Base-by-base conservation (phyloP, 2,888 invertebrate genomes). In the Drosophila crucigera region DNA sequence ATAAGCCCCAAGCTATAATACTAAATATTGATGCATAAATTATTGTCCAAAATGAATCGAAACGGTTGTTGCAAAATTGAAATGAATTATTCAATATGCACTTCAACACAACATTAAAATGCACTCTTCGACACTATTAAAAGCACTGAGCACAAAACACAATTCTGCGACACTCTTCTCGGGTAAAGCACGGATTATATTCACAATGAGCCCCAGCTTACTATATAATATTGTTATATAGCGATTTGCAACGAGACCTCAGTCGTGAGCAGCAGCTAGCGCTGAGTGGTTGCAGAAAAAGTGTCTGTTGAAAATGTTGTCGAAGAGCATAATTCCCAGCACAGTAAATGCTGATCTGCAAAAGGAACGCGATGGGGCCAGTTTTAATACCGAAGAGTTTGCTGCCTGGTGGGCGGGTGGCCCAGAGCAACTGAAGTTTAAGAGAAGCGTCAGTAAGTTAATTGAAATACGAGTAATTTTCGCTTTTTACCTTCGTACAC, bases 321-420 rank as follows among this genome's bases (percentile, higher is more conserved):
- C 66, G 0, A 75, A 69, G 11, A 82, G 68, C 58, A 61, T 82
- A 7, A 83, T 91, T 22, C 85, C 91, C 10, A 72, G 80, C 53
- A 92, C 91, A 52, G 93, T 96, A 30, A 97, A 97, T 92, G 92
- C 94, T 11, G 97, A 97, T 94, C 94, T 97, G 76, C 94, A 94
- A 84, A 95, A 94, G 77, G 97, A 97, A 93, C 95, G 97, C 64
- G 94, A 95, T 78, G 95, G 95, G 82, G 96, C 97, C 85, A 95
- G 95, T 11, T 97, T 97, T 89, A 94, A 95, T 91, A 93, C 95
- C 7, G 94, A 94, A 75, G 97, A 98, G 93, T 94, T 98, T 76
- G 97, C 97, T 0, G 94, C 96, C 92, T 94, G 97, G 78, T 94
- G 97, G 73, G 96, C 97, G 93, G 97, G 97, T 4, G 95, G 96